A percentile compares a stretch with the other conserved stretches of the same genome.
phyloP scores from a whole-genome alignment of 2,888 invertebrate genomes.

The Ormyrus rosae region DNA sequence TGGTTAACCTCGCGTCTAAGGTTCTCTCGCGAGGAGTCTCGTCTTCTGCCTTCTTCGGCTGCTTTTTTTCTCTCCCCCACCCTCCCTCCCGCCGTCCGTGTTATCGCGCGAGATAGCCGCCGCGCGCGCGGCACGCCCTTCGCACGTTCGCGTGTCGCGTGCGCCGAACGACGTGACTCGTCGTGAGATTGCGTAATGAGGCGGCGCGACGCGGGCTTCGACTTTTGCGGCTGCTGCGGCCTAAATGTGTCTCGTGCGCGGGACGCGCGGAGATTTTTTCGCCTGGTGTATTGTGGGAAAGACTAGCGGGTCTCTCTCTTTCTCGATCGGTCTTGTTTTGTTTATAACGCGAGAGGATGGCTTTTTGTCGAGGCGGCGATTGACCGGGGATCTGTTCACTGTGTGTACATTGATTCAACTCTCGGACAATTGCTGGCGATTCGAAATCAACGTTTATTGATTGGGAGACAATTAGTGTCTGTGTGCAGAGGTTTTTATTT shows the following conservation, averaged over 20 bases:
- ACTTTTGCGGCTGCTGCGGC: slow-evolving; percentile 15
- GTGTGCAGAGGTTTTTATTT: too few species aligned
- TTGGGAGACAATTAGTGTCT: not conserved
- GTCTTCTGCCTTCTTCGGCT: not conserved
- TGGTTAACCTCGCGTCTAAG: slow-evolving; percentile 38
- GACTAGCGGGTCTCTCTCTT: not conserved
- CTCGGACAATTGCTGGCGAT: not conserved
- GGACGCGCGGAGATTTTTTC: not conserved
- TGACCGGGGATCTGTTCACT: not conserved
- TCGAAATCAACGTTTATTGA: slow-evolving; percentile 3
- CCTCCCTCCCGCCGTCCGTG: not conserved
- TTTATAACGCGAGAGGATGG: too few species aligned
- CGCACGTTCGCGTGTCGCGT: too few species aligned
- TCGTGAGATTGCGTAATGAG: slow-evolving; percentile 18
- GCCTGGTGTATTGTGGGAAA: not conserved
- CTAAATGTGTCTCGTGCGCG: too few species aligned
- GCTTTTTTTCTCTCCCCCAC: not conserved
- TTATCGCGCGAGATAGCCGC: too few species aligned
- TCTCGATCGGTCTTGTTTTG: too few species aligned
- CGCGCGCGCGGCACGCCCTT: too few species aligned
- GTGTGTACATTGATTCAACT: not conserved
- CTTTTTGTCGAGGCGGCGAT: too few species aligned
- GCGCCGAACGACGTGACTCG: not conserved
- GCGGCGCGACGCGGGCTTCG: not conserved
- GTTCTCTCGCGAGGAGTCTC: not conserved